Evolutionary conservation across 2,888 invertebrate genomes (phyloP).

Genomic region (Noctua janthe): DNA sequence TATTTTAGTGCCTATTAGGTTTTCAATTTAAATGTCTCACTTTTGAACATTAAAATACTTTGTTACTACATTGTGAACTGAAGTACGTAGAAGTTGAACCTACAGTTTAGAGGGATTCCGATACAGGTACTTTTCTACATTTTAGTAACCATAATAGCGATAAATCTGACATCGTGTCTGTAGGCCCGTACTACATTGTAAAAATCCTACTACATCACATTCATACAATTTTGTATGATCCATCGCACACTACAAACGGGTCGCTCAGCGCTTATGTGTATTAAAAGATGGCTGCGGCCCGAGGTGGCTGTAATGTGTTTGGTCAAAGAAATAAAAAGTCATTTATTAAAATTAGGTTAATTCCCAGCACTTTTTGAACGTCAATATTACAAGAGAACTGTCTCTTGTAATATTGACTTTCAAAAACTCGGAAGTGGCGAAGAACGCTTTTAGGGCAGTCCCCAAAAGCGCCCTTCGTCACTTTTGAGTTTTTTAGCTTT

Average conservation of each 20-base stretch:
- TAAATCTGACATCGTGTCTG: neutral
- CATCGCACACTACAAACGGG: neutral
- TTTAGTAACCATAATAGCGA: no score
- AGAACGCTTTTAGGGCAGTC: no score
- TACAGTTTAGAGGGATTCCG: constrained; percentile 7
- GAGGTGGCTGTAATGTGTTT: neutral
- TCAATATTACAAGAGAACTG: no score
- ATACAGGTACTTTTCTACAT: neutral
- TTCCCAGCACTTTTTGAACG: no score
- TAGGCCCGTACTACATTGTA: neutral
- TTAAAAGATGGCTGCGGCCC: neutral
- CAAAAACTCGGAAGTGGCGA: no score
- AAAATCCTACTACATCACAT: neutral
- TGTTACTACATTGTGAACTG: neutral
- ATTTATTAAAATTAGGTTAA: no score
- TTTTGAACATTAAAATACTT: constrained; percentile 33
- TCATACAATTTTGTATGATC: neutral
- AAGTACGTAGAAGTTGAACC: neutral
- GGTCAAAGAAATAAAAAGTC: no score
- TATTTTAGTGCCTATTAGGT: constrained; percentile 38
- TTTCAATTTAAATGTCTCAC: constrained; percentile 35
- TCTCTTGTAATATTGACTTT: no score
- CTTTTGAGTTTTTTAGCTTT: no score
- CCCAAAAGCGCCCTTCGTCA: no score
- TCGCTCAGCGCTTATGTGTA: neutral